These are phyloP conservation scores for Meloidogyne floridensis DNA, from an alignment of 1,140 invertebrate genomes.

Conservation along the genomic window DNA sequence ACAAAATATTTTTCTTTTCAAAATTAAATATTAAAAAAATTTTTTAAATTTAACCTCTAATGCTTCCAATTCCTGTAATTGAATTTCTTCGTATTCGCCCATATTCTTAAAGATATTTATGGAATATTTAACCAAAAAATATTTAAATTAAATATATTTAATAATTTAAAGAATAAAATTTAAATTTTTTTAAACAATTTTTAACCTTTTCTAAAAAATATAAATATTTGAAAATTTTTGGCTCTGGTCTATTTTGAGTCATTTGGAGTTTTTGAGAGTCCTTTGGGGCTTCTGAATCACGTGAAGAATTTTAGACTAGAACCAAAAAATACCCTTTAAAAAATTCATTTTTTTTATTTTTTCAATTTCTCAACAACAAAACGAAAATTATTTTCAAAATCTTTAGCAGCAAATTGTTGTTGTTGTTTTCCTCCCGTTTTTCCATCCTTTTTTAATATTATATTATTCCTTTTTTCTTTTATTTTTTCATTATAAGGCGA, in stretches of 20 bases:
- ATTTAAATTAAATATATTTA: no score
- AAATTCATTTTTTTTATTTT: neutral
- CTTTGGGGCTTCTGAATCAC: no score
- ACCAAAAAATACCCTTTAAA: no score
- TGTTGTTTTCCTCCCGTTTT: neutral
- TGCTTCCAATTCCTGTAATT: slow-evolving; percentile 27
- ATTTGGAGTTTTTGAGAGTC: no score
- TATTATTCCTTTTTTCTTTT: neutral
- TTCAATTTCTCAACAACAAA: neutral
- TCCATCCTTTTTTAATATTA: neutral
- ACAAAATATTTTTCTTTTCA: no score
- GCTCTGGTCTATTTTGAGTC: no score
- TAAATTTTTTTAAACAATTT: no score
- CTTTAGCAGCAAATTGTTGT: neutral
- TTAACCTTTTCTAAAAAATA: no score
- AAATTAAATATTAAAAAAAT: no score
- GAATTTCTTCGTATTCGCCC: slow-evolving; percentile 15
- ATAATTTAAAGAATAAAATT: no score
- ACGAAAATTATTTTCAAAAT: neutral
- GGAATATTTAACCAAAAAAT: neutral
- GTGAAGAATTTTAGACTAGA: no score
- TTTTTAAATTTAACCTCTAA: slow-evolving; percentile 4
- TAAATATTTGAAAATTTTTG: no score
- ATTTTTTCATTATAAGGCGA: neutral
- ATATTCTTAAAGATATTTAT: neutral